phyloP scores from a whole-genome alignment of 2,888 invertebrate species.

The Ferdinandea cuprea region DNA sequence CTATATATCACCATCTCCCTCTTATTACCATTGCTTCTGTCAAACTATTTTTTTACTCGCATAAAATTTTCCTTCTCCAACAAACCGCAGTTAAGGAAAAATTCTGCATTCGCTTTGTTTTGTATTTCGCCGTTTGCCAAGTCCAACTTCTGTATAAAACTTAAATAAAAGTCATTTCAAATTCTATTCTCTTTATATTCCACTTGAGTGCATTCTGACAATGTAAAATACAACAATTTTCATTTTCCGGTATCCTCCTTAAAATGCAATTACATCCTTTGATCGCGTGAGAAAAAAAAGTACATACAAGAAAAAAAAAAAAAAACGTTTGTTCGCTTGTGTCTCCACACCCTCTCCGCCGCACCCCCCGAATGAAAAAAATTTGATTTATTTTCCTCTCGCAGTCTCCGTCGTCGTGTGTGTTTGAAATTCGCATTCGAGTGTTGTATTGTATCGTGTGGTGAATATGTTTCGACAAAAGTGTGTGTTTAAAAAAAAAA shows the following conservation, averaged over 20 bases:
- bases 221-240: constrained; percentile 17
- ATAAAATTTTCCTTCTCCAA: constrained; percentile 60
- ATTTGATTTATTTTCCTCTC: constrained; percentile 65
- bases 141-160: constrained; percentile 12
- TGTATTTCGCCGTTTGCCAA: constrained; percentile 44
- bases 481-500: constrained; percentile 38
- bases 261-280: constrained; percentile 52
- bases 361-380: constrained; percentile 9
- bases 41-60: constrained; percentile 52
- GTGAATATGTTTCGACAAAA: constrained; percentile 57
- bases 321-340: constrained; percentile 25
- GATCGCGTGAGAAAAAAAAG: constrained; percentile 52
- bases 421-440: too few relatives aligned
- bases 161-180: not conserved
- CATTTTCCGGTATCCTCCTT: not conserved
- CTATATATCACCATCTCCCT: constrained; percentile 4
- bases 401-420: not conserved
- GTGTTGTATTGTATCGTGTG: constrained; percentile 35
- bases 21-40: constrained; percentile 43
- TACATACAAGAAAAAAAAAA: constrained; percentile 19
- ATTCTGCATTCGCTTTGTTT: constrained; percentile 65
- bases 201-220: not conserved
- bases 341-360: constrained; percentile 19
- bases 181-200: not conserved
- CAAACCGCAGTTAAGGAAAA: constrained; percentile 59